Evolutionary conservation across 2,113 vertebrate species (phyloP), one percentile per base, ranked within the genome.

Genomic region (Salvator merianae): DNA sequence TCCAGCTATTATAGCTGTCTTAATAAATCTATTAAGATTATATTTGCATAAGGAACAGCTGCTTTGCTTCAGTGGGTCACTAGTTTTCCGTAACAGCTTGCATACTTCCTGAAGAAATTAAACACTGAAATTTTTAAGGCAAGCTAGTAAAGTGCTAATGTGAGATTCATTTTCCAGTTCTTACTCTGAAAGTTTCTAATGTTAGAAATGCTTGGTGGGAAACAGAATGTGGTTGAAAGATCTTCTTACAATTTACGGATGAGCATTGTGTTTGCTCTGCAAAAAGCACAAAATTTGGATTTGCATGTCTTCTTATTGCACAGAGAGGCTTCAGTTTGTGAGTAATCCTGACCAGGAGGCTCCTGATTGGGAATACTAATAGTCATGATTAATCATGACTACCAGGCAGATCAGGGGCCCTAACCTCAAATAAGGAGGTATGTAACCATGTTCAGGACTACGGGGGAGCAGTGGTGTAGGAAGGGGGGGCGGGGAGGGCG

Each of bases 11-110:
- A 38, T 13, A 72, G 34, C 1, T 32, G 22, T 55, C 40, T 82
- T 50, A 78, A 14, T 65, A 79, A 77, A 85, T 22, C 30, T 0
- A 32, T 72, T 73, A 34, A 65, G 53, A 63, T 72, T n/a, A 16
- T 36, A 53, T 82, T 86, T 86, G 55, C 32, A 82, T 53, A 78
- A 72, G 71, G 24, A 70, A 50, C 66, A 78, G 55, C 1, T 78
- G 38, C 12, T 82, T 77, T 82, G 73, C 59, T 72, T 72, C 38
- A 72, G 13, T 18, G 28, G 66, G 43, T 72, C 59, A 50, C 77
- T 5, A 53, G 73, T 40, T 70, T 38, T 70, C 50, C 16, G 4
- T 59, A 72, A 55, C 53, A 75, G 47, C 63, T 75, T 68, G 36
- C 62, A 74, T 4, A 7, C 76, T 72, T 72, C 14, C 30, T 7